phyloP scores from a whole-genome alignment of 2,113 vertebrate genomes.

The Caranx ignobilis region DNA sequence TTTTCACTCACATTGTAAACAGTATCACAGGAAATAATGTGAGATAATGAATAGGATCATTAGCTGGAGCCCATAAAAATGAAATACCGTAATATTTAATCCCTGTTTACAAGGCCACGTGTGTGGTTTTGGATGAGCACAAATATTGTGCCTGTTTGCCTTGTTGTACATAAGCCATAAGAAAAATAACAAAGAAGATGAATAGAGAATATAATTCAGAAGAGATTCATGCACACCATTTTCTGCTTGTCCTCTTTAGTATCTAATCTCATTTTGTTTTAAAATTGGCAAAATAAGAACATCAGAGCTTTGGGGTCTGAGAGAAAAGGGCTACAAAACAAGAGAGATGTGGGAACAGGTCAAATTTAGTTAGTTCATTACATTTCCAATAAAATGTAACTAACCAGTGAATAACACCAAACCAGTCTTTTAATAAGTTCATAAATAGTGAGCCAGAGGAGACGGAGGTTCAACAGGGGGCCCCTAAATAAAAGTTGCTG shows the following conservation, averaged over 20 bases:
- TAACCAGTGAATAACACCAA: conserved; percentile 75
- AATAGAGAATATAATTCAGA: background rate
- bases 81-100: background rate
- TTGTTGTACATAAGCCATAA: background rate
- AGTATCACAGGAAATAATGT: background rate
- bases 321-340: conserved; percentile 32
- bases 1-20: background rate
- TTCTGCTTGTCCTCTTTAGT: background rate
- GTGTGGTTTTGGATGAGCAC: background rate
- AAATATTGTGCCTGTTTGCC: background rate
- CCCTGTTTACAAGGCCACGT: background rate
- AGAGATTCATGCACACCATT: background rate
- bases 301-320: background rate
- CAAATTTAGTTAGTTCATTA: conserved; percentile 62
- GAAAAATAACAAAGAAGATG: background rate
- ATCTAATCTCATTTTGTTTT: conserved; percentile 13
- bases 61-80: background rate
- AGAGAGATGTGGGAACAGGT: conserved; percentile 39
- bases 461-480: conserved; percentile 69
- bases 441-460: conserved; percentile 76
- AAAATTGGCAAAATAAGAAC: conserved; percentile 1
- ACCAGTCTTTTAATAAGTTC: conserved; percentile 81
- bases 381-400: conserved; percentile 72
- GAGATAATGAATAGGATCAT: background rate
- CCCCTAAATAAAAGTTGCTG: conserved; percentile 84